phyloP scores from a whole-genome alignment of 2,888 invertebrate species.

The Terebella lapidaria region DNA sequence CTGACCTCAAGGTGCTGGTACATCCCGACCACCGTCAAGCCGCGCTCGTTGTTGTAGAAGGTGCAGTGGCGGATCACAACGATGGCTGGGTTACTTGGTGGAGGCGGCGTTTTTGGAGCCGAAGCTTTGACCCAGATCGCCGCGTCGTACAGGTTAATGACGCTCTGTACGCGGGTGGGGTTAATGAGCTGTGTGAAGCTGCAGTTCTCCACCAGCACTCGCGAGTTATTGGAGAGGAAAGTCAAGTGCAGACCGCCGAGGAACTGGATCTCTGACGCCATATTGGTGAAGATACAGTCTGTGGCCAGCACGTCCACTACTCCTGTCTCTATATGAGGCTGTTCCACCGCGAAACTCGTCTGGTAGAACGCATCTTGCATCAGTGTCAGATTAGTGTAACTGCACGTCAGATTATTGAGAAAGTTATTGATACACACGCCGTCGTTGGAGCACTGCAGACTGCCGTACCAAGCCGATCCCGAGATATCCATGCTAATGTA shows the following conservation, averaged over 20 bases:
- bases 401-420: constrained; percentile 14
- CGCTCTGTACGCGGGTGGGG: constrained; percentile 20
- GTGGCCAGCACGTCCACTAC: constrained; percentile 3
- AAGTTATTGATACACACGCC: constrained; percentile 8
- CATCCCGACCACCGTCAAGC: constrained; percentile 21
- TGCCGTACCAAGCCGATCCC: constrained; percentile 16
- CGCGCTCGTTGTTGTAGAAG: constrained; percentile 25
- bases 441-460: constrained; percentile 1
- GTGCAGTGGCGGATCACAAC: constrained; percentile 15
- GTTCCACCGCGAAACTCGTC: constrained; percentile 12
- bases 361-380: constrained; percentile 13
- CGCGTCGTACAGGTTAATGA: constrained; percentile 24
- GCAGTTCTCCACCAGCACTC: constrained; percentile 16
- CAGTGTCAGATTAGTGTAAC: constrained; percentile 10
- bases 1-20: constrained; percentile 12
- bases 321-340: not conserved
- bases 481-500: constrained; percentile 8
- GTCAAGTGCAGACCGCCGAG: constrained; percentile 21
- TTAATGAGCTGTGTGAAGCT: constrained; percentile 18
- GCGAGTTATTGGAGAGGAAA: constrained; percentile 11
- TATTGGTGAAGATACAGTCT: constrained; percentile 12
- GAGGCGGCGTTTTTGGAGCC: not conserved
- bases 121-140: constrained; percentile 23
- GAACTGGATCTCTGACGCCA: constrained; percentile 1
- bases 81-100: constrained; percentile 1